Evolutionary conservation across 2,797 vertebrate species (phyloP), one percentile per base, ranked within the genome.

Genomic region (Megalops cyprinoides): DNA sequence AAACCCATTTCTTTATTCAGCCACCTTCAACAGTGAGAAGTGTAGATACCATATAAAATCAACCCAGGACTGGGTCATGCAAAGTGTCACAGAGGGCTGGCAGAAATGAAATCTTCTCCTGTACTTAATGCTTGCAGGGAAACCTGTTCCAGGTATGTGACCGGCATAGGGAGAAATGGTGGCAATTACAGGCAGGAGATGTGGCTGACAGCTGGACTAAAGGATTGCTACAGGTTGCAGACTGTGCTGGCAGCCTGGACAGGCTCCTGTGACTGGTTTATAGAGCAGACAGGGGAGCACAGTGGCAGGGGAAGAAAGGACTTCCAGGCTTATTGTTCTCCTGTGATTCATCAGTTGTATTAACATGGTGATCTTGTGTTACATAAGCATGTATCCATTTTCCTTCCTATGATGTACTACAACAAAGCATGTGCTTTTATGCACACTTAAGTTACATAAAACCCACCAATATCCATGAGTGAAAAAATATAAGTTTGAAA

Each of bases 311-410:
- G 23, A 31, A 39, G 76, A 58, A 37, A 18, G 10, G n/a, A 51
- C 42, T 28, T 46, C 23, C n/a, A 49, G 8, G 49, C n/a, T 53
- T 28, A 53, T 53, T 44, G 74, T n/a, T n/a, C 74, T 76, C 74
- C 44, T n/a, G 49, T 53, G 74, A 76, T n/a, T 76, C 74, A 76
- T 76, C 74, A 53, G 23, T 76, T 53, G 20, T 74, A 76, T 76
- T 76, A 55, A 14, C 42, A 3, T 49, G 42, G 76, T 76, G 49
- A 76, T 76, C 48, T 42, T 37, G 23, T 18, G 58, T 77, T 77
- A 77, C 37, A n/a, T 15, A 18, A 1, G 18, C 53, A 56, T 56
- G 4, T 23, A 62, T 62, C n/a, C n/a, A n/a, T n/a, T n/a, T n/a
- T n/a, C n/a, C n/a, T n/a, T n/a, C n/a, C n/a, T n/a, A n/a, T n/a